Evolutionary conservation across 2,888 invertebrate genomes (phyloP).

Genomic region (Drosophila phalerata): DNA sequence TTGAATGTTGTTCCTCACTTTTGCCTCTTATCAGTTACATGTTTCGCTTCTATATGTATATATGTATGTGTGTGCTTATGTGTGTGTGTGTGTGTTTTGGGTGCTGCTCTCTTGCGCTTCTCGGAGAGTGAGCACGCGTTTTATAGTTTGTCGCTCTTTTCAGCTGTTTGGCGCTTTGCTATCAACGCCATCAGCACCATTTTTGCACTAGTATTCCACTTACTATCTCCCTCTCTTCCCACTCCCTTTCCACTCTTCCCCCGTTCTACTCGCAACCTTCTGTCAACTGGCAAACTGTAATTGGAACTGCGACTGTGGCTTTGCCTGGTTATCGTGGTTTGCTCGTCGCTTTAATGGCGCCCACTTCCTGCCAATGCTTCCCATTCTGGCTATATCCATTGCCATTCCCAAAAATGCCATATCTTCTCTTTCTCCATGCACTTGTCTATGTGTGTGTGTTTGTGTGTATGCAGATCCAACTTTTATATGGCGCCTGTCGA

Average conservation of each 20-base stretch:
- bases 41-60: constrained; percentile 24
- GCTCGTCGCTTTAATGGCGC: constrained; percentile 64
- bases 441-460: neutral
- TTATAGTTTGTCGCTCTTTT: constrained; percentile 64
- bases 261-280: constrained; percentile 15
- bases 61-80: constrained; percentile 6
- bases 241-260: neutral
- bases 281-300: constrained; percentile 68
- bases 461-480: constrained; percentile 10
- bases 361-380: constrained; percentile 36
- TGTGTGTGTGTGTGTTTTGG: constrained; percentile 31
- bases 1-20: constrained; percentile 31
- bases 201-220: constrained; percentile 33
- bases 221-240: neutral
- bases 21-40: constrained; percentile 68
- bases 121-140: constrained; percentile 49
- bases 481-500: constrained; percentile 2
- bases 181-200: constrained; percentile 60
- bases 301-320: constrained; percentile 74
- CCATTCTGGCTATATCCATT: constrained; percentile 24
- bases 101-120: constrained; percentile 38
- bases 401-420: constrained; percentile 16
- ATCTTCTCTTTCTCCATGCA: constrained; percentile 1
- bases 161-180: constrained; percentile 63
- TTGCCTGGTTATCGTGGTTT: constrained; percentile 50